These are phyloP conservation scores for Phengaris alcon DNA, from an alignment of 2,888 invertebrate genomes.

Conservation along the genomic window DNA sequence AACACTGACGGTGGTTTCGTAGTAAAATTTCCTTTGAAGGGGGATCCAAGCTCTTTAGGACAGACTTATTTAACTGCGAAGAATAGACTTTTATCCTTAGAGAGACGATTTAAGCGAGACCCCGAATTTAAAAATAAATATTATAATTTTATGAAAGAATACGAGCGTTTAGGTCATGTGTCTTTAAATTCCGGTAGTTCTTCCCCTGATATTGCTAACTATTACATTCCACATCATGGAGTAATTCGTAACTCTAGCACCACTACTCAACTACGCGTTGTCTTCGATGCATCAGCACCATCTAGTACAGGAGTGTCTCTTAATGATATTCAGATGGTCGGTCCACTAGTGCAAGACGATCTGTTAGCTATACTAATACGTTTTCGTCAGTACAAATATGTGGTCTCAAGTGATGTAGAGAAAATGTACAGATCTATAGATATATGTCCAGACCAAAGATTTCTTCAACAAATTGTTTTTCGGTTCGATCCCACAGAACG, in stretches of 20 bases:
- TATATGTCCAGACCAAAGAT: not conserved
- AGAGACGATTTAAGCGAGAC: not conserved
- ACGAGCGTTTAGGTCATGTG: no score
- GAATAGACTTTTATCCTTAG: not conserved
- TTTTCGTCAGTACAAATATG: no score
- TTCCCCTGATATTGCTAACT: no score
- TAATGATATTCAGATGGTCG: no score
- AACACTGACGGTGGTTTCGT: not conserved
- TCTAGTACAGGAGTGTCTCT: no score
- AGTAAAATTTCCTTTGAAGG: not conserved
- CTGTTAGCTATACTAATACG: no score
- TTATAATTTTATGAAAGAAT: not conserved
- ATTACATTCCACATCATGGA: no score
- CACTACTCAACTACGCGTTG: not conserved
- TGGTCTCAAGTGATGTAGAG: no score
- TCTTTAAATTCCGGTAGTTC: no score
- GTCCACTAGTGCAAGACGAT: no score
- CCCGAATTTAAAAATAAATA: not conserved
- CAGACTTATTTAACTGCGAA: not conserved
- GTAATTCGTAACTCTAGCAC: no score
- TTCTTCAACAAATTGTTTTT: conserved; percentile 39
- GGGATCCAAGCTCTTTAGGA: not conserved
- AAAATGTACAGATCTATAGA: not conserved
- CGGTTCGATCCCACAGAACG: conserved; percentile 33
- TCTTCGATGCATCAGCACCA: no score